phyloP scores from a whole-genome alignment of 2,113 vertebrate genomes.

The Lophura nycthemera region DNA sequence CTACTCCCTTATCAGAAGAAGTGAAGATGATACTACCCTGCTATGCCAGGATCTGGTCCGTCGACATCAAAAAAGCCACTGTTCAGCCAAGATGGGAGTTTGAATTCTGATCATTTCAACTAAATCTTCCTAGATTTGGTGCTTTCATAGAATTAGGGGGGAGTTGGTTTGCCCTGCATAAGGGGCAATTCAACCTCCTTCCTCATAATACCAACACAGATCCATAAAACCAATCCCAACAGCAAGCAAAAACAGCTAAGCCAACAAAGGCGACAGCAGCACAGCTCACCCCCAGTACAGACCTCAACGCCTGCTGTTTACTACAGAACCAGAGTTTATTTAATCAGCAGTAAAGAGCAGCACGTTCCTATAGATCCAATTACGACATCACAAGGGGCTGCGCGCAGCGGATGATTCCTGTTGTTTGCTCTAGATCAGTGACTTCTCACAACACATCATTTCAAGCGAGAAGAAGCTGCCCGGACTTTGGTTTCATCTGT shows the following conservation, averaged over 20 bases:
- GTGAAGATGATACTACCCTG: not conserved
- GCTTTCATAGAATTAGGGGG: not conserved
- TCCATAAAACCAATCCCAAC: fast-evolving
- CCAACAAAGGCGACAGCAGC: not conserved
- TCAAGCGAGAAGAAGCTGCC: not conserved
- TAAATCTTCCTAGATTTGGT: not conserved
- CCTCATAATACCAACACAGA: not conserved
- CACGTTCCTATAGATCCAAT: not conserved
- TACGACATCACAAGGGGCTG: not conserved
- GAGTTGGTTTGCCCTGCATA: not conserved
- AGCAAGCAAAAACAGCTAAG: not conserved
- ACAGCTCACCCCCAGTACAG: not conserved
- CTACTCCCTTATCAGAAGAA: conserved; percentile 7
- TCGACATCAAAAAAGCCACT: not conserved
- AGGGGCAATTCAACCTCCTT: not conserved
- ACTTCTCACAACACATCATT: not conserved
- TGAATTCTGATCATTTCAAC: not conserved
- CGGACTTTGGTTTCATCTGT: not conserved
- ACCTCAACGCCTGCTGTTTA: not conserved
- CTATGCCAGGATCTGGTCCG: not conserved
- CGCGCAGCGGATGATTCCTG: not conserved
- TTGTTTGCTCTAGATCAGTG: not conserved
- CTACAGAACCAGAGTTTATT: not conserved
- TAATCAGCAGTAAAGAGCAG: not conserved
- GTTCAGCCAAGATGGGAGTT: not conserved